Evolutionary conservation across 2,797 vertebrate genomes (phyloP).

Genomic region (Ctenochaetus hawaiiensis): DNA sequence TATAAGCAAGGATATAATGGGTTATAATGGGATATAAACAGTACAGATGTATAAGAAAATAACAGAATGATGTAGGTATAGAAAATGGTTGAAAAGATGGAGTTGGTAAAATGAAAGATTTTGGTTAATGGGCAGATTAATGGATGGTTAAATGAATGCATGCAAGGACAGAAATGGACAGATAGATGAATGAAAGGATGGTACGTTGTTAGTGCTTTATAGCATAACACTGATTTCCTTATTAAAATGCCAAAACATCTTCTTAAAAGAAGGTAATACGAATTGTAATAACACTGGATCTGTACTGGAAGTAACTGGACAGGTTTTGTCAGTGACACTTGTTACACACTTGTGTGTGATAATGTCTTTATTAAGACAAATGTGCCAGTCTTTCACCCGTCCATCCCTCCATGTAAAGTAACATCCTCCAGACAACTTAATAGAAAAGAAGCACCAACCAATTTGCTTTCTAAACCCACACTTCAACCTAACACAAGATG

Average conservation of each 20-base stretch:
- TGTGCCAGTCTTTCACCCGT: background rate
- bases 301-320: background rate
- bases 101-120: too few species aligned
- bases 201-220: background rate
- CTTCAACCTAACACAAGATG: constrained; percentile 48
- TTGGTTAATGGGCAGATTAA: background rate
- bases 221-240: background rate
- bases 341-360: background rate
- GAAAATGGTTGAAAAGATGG: too few species aligned
- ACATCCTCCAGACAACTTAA: constrained; percentile 42
- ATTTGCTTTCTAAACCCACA: constrained; percentile 50
- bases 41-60: too few species aligned
- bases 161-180: background rate
- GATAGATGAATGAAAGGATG: too few species aligned
- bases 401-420: constrained; percentile 3
- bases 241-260: background rate
- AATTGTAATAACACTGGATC: background rate
- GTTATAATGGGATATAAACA: too few species aligned
- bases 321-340: background rate
- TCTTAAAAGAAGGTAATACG: background rate
- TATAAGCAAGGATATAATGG: too few species aligned
- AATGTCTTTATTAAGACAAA: background rate
- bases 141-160: background rate
- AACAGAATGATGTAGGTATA: too few species aligned
- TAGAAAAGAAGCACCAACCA: constrained; percentile 52